These are phyloP conservation scores for Leuciscus idus DNA, from an alignment of 2,113 vertebrate genomes.

Conservation along the genomic window DNA sequence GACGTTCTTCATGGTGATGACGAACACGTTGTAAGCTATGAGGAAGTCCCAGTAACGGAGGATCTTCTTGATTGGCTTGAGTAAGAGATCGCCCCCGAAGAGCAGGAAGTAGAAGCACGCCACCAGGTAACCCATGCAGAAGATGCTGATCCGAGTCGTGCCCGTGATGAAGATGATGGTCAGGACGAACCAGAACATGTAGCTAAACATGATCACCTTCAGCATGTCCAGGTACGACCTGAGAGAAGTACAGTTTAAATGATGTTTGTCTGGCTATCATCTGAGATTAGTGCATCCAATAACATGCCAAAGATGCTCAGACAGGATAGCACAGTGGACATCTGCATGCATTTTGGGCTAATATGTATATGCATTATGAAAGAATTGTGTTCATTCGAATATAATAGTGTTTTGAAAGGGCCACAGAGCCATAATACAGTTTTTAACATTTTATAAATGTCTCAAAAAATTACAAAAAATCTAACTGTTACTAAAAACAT, in stretches of 20 bases:
- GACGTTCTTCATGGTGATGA: conserved; percentile 98
- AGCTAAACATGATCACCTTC: conserved; percentile 97
- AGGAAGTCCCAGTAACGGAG: conserved; percentile 98
- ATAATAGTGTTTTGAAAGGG: too few species aligned
- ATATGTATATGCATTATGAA: too few species aligned
- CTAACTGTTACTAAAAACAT: neutral
- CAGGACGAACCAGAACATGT: conserved; percentile 99
- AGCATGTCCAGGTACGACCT: conserved; percentile 99
- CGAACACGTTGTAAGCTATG: conserved; percentile 97
- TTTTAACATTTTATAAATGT: too few species aligned
- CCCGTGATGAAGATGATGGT: conserved; percentile 99
- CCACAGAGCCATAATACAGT: too few species aligned
- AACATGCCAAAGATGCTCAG: too few species aligned
- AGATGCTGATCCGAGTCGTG: conserved; percentile 96
- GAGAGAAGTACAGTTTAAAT: conserved; percentile 44
- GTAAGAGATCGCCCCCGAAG: conserved; percentile 90
- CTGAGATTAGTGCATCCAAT: too few species aligned
- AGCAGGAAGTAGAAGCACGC: conserved; percentile 99
- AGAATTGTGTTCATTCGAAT: too few species aligned
- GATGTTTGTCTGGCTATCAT: neutral
- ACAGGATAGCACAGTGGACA: too few species aligned
- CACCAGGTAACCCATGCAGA: conserved; percentile 98
- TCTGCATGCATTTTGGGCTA: too few species aligned
- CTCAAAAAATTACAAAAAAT: neutral
- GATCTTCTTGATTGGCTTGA: conserved; percentile 96